Percentiles rank a stretch among this genome's conserved stretches.
phyloP scores from a whole-genome alignment of 1,140 invertebrate species.

The Aphidius ervi region DNA sequence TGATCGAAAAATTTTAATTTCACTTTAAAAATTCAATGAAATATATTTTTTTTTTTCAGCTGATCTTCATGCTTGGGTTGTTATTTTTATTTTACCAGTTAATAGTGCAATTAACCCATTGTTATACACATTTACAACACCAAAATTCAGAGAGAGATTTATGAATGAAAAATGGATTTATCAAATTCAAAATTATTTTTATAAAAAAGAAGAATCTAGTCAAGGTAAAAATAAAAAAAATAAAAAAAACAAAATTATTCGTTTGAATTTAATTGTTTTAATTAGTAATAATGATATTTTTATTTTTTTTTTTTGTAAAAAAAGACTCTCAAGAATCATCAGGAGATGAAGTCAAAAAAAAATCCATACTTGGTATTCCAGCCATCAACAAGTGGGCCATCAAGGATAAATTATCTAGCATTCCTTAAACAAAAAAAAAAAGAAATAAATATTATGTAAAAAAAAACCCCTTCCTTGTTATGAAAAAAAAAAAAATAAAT shows the following conservation, averaged over 20 bases:
- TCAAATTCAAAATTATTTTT: slow-evolving; percentile 24
- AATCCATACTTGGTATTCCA: neutral
- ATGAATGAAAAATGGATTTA: slow-evolving; percentile 40
- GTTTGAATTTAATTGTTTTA: neutral
- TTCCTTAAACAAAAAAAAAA: neutral
- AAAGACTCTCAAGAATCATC: slow-evolving; percentile 2
- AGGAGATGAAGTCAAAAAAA: neutral
- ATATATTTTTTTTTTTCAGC: slow-evolving; percentile 46
- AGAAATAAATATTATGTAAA: neutral
- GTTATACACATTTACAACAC: slow-evolving; percentile 75
- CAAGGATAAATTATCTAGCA: neutral
- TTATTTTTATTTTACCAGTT: slow-evolving; percentile 72
- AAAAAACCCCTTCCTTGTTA: too few relatives aligned
- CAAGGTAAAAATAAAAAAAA: slow-evolving; percentile 29
- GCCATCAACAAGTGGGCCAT: neutral
- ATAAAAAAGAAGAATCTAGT: slow-evolving; percentile 25
- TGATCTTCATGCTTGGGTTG: slow-evolving; percentile 69
- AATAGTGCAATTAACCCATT: slow-evolving; percentile 77
- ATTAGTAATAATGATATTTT: neutral
- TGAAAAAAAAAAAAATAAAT: too few relatives aligned
- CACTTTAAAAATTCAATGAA: neutral
- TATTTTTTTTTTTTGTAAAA: neutral
- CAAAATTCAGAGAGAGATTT: slow-evolving; percentile 58
- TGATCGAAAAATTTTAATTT: neutral
- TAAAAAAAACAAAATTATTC: too few relatives aligned